These are phyloP conservation scores for Drosophila virilis DNA, from an alignment of 1,140 invertebrate species.

Conservation along the genomic window DNA sequence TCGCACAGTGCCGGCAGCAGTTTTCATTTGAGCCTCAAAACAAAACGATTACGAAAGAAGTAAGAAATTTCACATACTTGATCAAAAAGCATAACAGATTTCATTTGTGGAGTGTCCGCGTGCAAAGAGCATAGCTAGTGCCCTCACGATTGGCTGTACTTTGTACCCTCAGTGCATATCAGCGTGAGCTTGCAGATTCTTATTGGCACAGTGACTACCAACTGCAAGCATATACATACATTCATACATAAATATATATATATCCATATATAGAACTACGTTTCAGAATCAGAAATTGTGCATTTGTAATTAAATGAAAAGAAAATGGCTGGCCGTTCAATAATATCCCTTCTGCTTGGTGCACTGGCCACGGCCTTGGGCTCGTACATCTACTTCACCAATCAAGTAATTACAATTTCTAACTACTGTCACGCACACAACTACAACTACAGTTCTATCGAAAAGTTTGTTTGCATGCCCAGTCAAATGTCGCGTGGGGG, in stretches of 20 bases:
- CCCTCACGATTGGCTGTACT: constrained; percentile 46
- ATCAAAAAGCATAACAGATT: constrained; percentile 23
- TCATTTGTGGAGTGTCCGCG: constrained; percentile 13
- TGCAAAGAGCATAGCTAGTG: constrained; percentile 15
- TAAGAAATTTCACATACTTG: constrained; percentile 43
- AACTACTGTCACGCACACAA: constrained; percentile 1
- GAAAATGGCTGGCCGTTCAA: constrained; percentile 62
- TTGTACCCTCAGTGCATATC: constrained; percentile 62
- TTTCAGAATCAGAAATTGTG: constrained; percentile 34
- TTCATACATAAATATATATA: constrained; percentile 7
- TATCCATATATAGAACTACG: too few species aligned
- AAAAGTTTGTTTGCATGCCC: constrained; percentile 57
- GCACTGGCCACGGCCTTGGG: constrained; percentile 75
- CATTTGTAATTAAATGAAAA: constrained; percentile 27
- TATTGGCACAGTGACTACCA: constrained; percentile 23
- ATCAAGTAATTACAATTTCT: constrained; percentile 70
- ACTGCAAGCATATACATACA: constrained; percentile 27
- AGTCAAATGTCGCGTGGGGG: constrained; percentile 24
- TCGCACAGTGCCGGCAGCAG: constrained; percentile 51
- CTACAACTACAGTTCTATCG: constrained; percentile 14
- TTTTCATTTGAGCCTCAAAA: constrained; percentile 45
- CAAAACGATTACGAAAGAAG: constrained; percentile 61
- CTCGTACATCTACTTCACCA: constrained; percentile 74
- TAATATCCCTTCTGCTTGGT: constrained; percentile 72
- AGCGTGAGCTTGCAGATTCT: constrained; percentile 70